These are phyloP conservation scores for Brachionus manjavacas DNA, from an alignment of 1,140 invertebrate species.

Conservation along the genomic window DNA sequence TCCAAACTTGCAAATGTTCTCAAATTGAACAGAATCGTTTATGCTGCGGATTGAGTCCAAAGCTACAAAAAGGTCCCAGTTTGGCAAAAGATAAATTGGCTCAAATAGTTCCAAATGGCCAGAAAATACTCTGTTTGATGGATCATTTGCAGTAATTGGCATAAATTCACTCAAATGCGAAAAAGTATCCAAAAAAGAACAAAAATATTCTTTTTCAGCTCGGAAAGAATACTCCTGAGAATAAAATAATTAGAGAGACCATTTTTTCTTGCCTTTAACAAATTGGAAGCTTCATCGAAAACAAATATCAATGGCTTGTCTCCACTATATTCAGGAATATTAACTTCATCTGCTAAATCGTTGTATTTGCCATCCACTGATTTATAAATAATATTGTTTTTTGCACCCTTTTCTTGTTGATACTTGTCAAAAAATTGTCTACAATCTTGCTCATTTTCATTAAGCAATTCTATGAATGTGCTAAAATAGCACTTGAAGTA, in stretches of 20 bases:
- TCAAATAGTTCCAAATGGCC: not conserved
- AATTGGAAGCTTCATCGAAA: not conserved
- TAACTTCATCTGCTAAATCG: not conserved
- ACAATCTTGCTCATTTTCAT: not conserved
- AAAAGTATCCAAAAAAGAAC: not conserved
- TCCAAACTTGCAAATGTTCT: not conserved
- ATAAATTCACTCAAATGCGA: not conserved
- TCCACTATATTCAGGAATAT: not conserved
- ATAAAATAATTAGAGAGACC: not conserved
- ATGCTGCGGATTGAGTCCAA: not conserved
- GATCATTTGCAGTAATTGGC: not conserved
- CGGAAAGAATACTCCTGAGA: not conserved
- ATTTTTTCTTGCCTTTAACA: no score
- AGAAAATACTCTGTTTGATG: not conserved
- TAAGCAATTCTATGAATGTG: not conserved
- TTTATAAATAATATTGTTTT: not conserved
- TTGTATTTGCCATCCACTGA: not conserved
- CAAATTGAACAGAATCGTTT: not conserved
- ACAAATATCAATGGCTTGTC: not conserved
- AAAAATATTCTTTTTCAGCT: not conserved
- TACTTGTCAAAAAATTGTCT: not conserved
- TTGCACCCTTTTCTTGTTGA: not conserved
- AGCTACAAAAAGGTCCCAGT: not conserved
- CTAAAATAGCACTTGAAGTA: not conserved
- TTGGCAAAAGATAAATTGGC: not conserved